A percentile compares a stretch with the other conserved stretches of the same genome.
phyloP scores from a whole-genome alignment of 2,888 invertebrate genomes.

The Hedychridium roseum region DNA sequence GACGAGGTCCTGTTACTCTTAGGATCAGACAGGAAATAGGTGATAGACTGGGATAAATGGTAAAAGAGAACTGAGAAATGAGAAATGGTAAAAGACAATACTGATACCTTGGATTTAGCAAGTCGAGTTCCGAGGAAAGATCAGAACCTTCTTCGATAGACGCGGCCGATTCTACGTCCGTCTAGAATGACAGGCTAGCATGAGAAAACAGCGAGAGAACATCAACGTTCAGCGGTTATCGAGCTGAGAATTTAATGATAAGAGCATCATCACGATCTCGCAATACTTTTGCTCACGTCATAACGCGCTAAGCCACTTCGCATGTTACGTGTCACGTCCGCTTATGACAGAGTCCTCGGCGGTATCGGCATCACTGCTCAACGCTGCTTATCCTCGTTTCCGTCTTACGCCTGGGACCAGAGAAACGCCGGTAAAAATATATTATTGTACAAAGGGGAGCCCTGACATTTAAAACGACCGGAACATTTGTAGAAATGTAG shows the following conservation, averaged over 20 bases:
- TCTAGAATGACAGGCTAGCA: constrained; percentile 27
- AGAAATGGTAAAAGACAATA: too few relatives aligned
- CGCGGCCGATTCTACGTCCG: constrained; percentile 34
- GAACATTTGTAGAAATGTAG: constrained; percentile 35
- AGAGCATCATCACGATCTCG: too few relatives aligned
- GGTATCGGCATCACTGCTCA: constrained; percentile 22
- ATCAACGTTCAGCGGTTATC: too few relatives aligned
- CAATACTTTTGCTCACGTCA: constrained; percentile 42
- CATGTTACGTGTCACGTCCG: constrained; percentile 44
- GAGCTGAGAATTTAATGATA: too few relatives aligned
- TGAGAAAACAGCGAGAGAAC: too few relatives aligned
- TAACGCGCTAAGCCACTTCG: constrained; percentile 42
- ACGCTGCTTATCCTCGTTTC: constrained; percentile 10
- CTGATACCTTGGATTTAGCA: constrained; percentile 41
- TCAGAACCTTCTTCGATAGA: constrained; percentile 40
- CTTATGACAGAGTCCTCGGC: constrained; percentile 18
- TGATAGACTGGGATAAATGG: too few relatives aligned
- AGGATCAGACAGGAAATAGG: not conserved
- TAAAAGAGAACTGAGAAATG: too few relatives aligned
- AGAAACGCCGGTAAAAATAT: constrained; percentile 23
- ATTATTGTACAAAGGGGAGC: constrained; percentile 22
- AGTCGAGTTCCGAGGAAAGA: constrained; percentile 39
- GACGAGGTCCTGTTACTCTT: constrained; percentile 15
- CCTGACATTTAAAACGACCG: constrained; percentile 36
- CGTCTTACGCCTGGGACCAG: not conserved